Percentiles rank a stretch among this genome's conserved stretches.
Conservation (phyloP, 2,888 invertebrate species). For the Orthonevra nobilis region DNA sequence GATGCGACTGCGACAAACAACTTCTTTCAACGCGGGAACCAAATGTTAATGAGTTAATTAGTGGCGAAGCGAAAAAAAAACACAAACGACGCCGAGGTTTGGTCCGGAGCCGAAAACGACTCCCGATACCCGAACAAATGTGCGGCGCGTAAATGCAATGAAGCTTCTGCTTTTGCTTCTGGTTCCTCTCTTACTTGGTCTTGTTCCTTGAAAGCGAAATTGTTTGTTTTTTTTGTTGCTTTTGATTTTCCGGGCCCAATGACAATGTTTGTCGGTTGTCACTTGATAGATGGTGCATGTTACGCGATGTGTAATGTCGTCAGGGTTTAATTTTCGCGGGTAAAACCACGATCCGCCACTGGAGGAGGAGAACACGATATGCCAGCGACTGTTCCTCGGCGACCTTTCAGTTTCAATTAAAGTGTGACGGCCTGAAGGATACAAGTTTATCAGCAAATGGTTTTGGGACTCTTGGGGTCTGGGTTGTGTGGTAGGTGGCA, state of each 20-base stretch:
- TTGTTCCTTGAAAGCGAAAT: constrained; percentile 1
- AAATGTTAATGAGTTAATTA: constrained; percentile 80
- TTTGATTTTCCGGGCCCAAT: constrained; percentile 23
- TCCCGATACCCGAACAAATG: too few species aligned
- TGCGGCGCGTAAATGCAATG: constrained; percentile 58
- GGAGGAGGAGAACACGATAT: too few species aligned
- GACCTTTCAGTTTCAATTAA: too few species aligned
- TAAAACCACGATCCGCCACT: too few species aligned
- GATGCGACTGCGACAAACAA: constrained; percentile 69
- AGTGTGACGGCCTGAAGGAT: too few species aligned
- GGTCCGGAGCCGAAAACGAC: constrained; percentile 71
- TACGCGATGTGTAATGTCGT: too few species aligned
- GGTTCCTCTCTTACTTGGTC: neutral
- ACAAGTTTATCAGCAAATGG: too few species aligned
- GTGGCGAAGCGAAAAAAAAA: constrained; percentile 71
- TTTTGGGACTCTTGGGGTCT: too few species aligned
- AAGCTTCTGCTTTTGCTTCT: constrained; percentile 20
- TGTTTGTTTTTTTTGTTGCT: constrained; percentile 4
- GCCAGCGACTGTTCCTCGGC: too few species aligned
- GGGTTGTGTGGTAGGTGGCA: too few species aligned
- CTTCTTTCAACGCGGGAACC: constrained; percentile 71
- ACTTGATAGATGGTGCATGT: constrained; percentile 65
- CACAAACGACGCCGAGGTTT: constrained; percentile 75
- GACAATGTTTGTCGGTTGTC: constrained; percentile 64
- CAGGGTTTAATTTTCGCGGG: too few species aligned